Percentiles rank a stretch among this genome's conserved stretches.
phyloP scores from a whole-genome alignment of 2,888 invertebrate genomes.

The Drosophila meridionalis region DNA sequence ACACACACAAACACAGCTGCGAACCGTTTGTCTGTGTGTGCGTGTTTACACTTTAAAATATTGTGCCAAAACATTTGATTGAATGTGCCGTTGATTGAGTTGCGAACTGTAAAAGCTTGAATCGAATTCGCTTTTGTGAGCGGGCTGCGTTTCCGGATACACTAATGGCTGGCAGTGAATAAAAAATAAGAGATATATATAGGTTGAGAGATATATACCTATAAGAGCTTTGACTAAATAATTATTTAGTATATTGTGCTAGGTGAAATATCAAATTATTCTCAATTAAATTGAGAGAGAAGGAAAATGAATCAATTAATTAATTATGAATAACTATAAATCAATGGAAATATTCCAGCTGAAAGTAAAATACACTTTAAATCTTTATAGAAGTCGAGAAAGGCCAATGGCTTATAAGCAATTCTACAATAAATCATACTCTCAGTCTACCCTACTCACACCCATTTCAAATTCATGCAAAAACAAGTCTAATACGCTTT shows the following conservation, averaged over 20 bases:
- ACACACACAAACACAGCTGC: slow-evolving; percentile 19
- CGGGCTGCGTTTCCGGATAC: slow-evolving; percentile 14
- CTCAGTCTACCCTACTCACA: not conserved
- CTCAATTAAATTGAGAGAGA: not conserved
- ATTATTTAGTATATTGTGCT: not conserved
- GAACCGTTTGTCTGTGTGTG: slow-evolving; percentile 19
- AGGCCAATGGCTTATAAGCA: slow-evolving; percentile 7
- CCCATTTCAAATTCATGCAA: slow-evolving; percentile 24
- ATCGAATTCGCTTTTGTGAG: slow-evolving; percentile 43
- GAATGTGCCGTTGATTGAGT: slow-evolving; percentile 71
- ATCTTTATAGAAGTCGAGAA: not conserved
- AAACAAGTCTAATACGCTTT: slow-evolving; percentile 30
- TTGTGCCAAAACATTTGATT: slow-evolving; percentile 61
- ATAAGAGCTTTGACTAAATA: not conserved
- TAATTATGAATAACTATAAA: too few relatives aligned
- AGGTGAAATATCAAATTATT: not conserved
- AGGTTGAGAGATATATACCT: not conserved
- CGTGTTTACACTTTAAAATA: slow-evolving; percentile 39
- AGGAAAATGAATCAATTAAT: not conserved
- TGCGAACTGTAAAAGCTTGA: slow-evolving; percentile 47
- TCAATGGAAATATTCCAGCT: not conserved
- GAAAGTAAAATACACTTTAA: not conserved
- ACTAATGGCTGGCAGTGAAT: slow-evolving; percentile 23
- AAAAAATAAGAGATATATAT: not conserved
- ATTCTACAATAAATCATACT: slow-evolving; percentile 53